A percentile compares a stretch with the other conserved stretches of the same genome.
These are phyloP conservation scores for Mesodorylaimus sp. DNA, from an alignment of 2,888 invertebrate species.

Conservation along the genomic window DNA sequence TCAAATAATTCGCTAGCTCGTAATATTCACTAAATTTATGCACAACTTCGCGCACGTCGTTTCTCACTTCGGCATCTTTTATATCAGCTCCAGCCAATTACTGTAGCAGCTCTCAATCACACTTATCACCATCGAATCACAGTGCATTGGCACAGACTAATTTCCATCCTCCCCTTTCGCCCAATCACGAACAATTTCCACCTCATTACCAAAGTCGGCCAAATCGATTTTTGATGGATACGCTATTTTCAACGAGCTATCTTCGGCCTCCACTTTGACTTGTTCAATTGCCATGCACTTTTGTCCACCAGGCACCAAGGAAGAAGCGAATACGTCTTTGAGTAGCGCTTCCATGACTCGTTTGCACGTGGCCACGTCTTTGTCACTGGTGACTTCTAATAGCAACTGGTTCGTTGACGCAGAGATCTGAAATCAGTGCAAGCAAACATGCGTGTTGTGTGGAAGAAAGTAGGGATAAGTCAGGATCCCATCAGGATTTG, in stretches of 20 bases:
- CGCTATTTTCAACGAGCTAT: conserved; percentile 52
- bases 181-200: conserved; percentile 13
- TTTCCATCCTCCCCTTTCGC: neutral
- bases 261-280: conserved; percentile 49
- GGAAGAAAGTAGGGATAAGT: neutral
- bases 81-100: no score
- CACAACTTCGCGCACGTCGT: no score
- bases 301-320: neutral
- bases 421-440: conserved; percentile 43
- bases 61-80: no score
- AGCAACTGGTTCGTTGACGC: conserved; percentile 46
- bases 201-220: conserved; percentile 36
- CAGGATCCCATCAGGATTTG: no score
- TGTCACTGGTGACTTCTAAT: conserved; percentile 55
- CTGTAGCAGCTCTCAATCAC: no score
- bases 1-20: no score
- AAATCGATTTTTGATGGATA: conserved; percentile 60
- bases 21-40: no score
- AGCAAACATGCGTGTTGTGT: neutral
- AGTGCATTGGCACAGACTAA: no score
- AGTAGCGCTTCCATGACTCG: conserved; percentile 49
- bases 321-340: conserved; percentile 40
- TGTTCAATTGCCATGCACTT: conserved; percentile 41
- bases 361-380: conserved; percentile 45
- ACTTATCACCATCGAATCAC: no score